Base-by-base conservation (phyloP, 2,797 vertebrate genomes). In the Bufotes viridis region DNA sequence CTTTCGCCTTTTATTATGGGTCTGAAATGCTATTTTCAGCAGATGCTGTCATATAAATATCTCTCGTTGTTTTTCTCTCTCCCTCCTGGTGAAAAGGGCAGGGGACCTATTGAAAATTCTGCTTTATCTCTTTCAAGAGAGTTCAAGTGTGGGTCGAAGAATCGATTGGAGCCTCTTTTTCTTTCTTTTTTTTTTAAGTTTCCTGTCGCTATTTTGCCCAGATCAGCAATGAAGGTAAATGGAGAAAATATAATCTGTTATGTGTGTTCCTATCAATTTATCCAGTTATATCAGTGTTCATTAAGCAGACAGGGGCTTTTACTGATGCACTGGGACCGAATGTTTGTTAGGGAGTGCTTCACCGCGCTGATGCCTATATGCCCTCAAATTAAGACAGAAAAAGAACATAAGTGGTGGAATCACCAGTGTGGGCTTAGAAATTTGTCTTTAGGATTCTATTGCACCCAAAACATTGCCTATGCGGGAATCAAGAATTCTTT, bases 81-180 rank as follows among this genome's bases (percentile, higher is more conserved):
- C 94, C 93, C 94, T 96, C 93, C 94, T 95, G 94, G 95, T 96
- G 95, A 95, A 96, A 95, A 96, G 96, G 94, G 94, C 95, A 95
- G 93, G 94, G 94, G 94, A 96, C 95, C 95, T 95, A 96, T 96
- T 96, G 95, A 96, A 96, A 96, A 96, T 96, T 94, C 95, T 91
- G 93, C 95, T 96, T 97, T 96, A 96, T 96, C 95, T 96, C 95
- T 96, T 96, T 96, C 94, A 96, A 94, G 93, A 93, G 96, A 96
- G 97, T 97, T 98, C 97, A 98, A 98, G 97, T 97, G 95, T 95
- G 96, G 97, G 97, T 97, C 95, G 97, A 97, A 97, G 95, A 96
- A 98, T 98, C 94, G 95, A 98, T 98, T 96, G 95, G 95, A 96
- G 95, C 94, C 95, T 95, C 94, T 95, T 97, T 78, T 51, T 51